Evolutionary conservation across 1,140 invertebrate genomes (phyloP).

Genomic region (Leptinotarsa defecta): DNA sequence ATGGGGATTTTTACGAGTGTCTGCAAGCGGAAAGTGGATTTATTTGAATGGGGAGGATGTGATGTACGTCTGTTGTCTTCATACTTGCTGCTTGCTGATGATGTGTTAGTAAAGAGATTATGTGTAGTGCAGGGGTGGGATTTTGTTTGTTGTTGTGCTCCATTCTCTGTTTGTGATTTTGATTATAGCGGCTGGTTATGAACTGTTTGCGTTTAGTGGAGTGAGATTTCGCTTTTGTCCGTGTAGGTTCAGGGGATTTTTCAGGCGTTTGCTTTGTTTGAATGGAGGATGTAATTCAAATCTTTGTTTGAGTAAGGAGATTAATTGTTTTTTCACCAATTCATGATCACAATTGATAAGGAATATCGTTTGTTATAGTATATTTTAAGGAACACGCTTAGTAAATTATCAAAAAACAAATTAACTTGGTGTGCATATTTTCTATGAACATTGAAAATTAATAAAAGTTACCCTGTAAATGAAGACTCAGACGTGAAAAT

Average conservation of each 20-base stretch:
- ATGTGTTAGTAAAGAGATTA: constrained; percentile 54
- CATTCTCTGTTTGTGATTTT: constrained; percentile 48
- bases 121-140: constrained; percentile 39
- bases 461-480: no score
- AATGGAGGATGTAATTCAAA: background rate
- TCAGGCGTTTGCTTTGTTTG: background rate
- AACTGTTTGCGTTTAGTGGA: constrained; percentile 43
- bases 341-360: no score
- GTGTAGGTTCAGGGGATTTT: background rate
- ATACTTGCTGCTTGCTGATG: constrained; percentile 44
- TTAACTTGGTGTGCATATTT: no score
- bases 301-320: no score
- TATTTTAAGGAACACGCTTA: no score
- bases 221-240: background rate
- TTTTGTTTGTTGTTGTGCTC: constrained; percentile 39
- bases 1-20: constrained; percentile 54
- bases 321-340: no score
- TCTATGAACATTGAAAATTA: no score
- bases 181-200: constrained; percentile 52
- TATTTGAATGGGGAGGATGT: constrained; percentile 44
- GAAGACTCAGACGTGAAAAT: no score
- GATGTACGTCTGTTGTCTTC: constrained; percentile 50
- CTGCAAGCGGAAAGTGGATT: constrained; percentile 53
- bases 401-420: no score
- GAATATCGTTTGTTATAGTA: no score